Evolutionary conservation across 2,113 vertebrate genomes (phyloP), one percentile per base, ranked within the genome.

Genomic region (Ptilonorhynchus violaceus): DNA sequence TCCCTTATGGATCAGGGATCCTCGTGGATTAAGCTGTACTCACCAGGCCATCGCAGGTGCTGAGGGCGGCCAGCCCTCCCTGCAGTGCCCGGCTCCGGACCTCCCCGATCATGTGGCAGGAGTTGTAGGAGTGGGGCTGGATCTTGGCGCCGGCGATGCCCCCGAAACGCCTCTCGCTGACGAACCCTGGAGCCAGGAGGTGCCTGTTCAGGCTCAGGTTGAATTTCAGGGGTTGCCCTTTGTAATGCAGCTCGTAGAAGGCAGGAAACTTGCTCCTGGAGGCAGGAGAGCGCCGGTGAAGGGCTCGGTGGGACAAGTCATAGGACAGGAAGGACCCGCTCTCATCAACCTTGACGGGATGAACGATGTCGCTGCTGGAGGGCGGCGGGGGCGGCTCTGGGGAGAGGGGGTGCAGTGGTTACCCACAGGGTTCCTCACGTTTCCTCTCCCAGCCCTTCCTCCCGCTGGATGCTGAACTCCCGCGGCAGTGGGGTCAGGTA

Each of bases 41-140:
- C 95, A 99, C 99, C 98, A 99, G 98, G 67, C 99, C 99, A 9
- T 98, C 97, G 24, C 99, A 99, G 41, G 99, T 98, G 66, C 99
- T 99, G 74, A 99, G 98, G 14, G 99, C 99, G 0, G 99, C 99
- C 20, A 92, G 97, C 6, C 99, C 99, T 1, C 94, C 96, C 21
- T 86, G 59, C 11, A 46, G 85, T 13, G 85, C 91, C 6, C 87
- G 95, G 64, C 98, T 96, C 97, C 92, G 98, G 22, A 99, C 99
- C 46, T 99, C 98, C 12, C 99, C 99, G 1, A 99, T 60, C 97
- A 99, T 99, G 16, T 99, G 98, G 93, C 99, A 99, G 49, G 95
- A 90, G 37, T 98, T 96, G n/a, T 30, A 74, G 15, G 88, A 50
- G 13, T 73, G 88, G 0, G 95, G 60, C 5, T 39, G 97, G 70